Evolutionary conservation across 2,888 invertebrate species (phyloP).

Genomic region (Andrena chrysosceles): DNA sequence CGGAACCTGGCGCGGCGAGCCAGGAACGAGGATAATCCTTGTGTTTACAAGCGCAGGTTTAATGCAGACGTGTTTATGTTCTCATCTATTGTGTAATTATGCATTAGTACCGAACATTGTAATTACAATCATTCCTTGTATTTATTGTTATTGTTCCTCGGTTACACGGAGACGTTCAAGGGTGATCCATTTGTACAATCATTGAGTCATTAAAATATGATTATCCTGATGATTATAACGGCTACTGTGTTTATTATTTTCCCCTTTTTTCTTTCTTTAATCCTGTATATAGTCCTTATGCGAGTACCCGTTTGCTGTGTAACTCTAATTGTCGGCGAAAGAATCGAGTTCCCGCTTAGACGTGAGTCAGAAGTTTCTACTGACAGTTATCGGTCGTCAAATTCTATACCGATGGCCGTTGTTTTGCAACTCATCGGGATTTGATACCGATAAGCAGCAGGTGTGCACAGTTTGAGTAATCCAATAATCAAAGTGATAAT

Average conservation of each 20-base stretch:
- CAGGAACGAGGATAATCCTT: slow-evolving; percentile 52
- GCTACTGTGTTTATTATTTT: not conserved
- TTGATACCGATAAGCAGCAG: slow-evolving; percentile 41
- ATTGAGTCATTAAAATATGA: slow-evolving; percentile 85
- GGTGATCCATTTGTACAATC: slow-evolving; percentile 85
- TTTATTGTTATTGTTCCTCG: slow-evolving; percentile 84
- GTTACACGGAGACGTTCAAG: slow-evolving; percentile 83
- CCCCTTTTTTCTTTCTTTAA: too few relatives aligned
- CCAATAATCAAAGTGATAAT: not conserved
- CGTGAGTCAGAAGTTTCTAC: too few relatives aligned
- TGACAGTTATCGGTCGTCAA: not conserved
- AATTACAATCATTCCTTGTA: slow-evolving; percentile 81
- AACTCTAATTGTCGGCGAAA: too few relatives aligned
- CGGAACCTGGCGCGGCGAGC: slow-evolving; percentile 58
- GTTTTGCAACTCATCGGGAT: not conserved
- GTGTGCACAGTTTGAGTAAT: slow-evolving; percentile 32
- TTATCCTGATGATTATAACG: slow-evolving; percentile 81
- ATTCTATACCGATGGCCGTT: not conserved
- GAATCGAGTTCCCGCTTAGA: too few relatives aligned
- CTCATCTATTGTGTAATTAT: slow-evolving; percentile 66
- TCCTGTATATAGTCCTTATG: too few relatives aligned
- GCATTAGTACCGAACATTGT: slow-evolving; percentile 75
- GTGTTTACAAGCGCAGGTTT: slow-evolving; percentile 49
- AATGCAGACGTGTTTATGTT: slow-evolving; percentile 63
- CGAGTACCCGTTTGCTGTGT: too few relatives aligned